phyloP scores from a whole-genome alignment of 1,140 invertebrate genomes.

The Scaptomyza hsui region DNA sequence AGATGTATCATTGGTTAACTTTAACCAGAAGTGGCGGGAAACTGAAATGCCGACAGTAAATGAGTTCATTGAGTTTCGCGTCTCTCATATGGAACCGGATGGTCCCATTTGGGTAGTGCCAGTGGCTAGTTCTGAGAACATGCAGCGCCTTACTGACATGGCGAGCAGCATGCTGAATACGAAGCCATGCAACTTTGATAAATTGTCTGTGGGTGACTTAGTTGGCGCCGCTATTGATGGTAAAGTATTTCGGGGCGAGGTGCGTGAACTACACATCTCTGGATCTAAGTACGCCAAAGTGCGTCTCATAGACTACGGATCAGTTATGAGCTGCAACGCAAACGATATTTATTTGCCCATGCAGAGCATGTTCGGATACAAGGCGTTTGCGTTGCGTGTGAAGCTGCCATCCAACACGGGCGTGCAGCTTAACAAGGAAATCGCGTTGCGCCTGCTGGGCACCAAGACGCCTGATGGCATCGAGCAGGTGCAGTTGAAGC shows the following conservation, averaged over 20 bases:
- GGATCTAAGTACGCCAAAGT: constrained; percentile 15
- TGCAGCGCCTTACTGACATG: constrained; percentile 40
- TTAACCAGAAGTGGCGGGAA: constrained; percentile 32
- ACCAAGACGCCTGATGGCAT: constrained; percentile 29
- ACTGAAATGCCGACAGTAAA: background rate
- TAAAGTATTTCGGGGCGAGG: constrained; percentile 29
- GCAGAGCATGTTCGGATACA: constrained; percentile 32
- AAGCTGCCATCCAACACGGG: constrained; percentile 28
- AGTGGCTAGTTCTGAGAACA: constrained; percentile 10
- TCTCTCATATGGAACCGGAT: constrained; percentile 37
- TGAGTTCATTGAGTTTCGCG: constrained; percentile 50
- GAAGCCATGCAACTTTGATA: constrained; percentile 3
- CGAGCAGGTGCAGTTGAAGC: constrained; percentile 46
- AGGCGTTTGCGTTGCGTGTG: constrained; percentile 46
- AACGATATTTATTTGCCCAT: constrained; percentile 27
- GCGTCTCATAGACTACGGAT: constrained; percentile 49
- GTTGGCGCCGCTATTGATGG: constrained; percentile 17
- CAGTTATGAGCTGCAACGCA: background rate
- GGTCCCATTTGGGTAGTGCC: constrained; percentile 54
- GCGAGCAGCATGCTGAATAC: constrained; percentile 1
- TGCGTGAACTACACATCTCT: background rate
- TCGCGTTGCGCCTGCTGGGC: constrained; percentile 41
- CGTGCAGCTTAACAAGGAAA: constrained; percentile 47
- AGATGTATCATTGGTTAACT: background rate
- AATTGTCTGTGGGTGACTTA: constrained; percentile 20